Evolutionary conservation across 2,113 vertebrate genomes (phyloP).

Genomic region (Abramis brama): DNA sequence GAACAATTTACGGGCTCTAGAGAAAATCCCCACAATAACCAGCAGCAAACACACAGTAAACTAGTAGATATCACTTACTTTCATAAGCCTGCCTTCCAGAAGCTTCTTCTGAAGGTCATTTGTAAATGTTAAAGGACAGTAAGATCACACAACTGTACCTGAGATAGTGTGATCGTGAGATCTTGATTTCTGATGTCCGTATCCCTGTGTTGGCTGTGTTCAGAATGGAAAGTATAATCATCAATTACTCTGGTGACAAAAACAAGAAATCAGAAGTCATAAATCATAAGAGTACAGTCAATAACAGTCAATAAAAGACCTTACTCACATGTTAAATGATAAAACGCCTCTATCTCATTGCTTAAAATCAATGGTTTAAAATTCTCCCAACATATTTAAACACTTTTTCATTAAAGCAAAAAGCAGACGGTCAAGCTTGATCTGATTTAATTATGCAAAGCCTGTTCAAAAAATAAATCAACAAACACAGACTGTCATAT

Average conservation of each 20-base stretch:
- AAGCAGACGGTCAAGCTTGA: not conserved
- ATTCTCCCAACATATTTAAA: not conserved
- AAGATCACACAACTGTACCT: not conserved
- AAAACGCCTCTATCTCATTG: no score
- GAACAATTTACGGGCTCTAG: not conserved
- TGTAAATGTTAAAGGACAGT: not conserved
- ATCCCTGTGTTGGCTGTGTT: not conserved
- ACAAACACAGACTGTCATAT: not conserved
- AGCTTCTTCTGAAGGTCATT: not conserved
- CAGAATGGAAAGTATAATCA: no score
- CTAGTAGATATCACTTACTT: not conserved
- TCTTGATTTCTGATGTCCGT: not conserved
- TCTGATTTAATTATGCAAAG: not conserved
- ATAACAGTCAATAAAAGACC: not conserved
- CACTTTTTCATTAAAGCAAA: not conserved
- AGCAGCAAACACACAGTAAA: not conserved
- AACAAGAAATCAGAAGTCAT: not conserved
- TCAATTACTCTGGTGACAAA: not conserved
- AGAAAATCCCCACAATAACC: conserved; percentile 6
- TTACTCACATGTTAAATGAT: no score
- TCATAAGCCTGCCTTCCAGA: not conserved
- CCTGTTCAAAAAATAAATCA: not conserved
- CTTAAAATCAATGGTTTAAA: not conserved
- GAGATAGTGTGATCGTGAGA: not conserved
- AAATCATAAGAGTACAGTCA: not conserved